Evolutionary conservation across 2,797 vertebrate species (phyloP).

Genomic region (Buceros bicornis): DNA sequence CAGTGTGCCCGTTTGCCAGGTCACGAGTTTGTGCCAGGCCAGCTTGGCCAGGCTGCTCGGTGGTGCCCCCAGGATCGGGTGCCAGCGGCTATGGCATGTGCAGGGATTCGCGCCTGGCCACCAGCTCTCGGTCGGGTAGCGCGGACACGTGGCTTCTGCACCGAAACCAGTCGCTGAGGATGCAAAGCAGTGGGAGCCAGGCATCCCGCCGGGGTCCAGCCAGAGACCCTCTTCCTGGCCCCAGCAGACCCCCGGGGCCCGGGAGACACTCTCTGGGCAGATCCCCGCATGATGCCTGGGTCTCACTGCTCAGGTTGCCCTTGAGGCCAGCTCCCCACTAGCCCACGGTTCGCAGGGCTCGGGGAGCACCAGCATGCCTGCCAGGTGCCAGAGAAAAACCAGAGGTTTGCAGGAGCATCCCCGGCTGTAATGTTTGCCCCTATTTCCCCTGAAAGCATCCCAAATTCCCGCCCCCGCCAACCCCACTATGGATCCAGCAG

Average conservation of each 20-base stretch:
- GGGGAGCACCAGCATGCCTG: fast-evolving
- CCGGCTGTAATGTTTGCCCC: background rate
- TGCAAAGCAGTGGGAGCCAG: fast-evolving
- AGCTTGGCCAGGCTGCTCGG: background rate
- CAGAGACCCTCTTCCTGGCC: background rate
- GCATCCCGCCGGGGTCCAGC: fast-evolving
- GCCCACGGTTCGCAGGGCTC: background rate
- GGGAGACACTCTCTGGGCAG: background rate
- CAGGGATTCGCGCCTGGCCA: fast-evolving
- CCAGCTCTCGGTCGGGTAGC: fast-evolving
- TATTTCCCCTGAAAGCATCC: background rate
- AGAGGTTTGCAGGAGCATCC: background rate
- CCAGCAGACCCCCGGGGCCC: too few species aligned
- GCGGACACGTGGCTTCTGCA: fast-evolving
- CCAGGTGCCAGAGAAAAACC: background rate
- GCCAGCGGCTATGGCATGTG: fast-evolving
- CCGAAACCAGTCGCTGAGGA: background rate
- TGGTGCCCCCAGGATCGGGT: fast-evolving
- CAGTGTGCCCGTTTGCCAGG: fast-evolving
- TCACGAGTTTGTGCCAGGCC: background rate
- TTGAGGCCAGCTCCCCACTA: background rate
- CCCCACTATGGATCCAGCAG: background rate
- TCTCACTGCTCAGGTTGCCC: fast-evolving
- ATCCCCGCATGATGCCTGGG: fast-evolving
- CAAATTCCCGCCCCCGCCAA: background rate